Evolutionary conservation across 2,797 vertebrate genomes (phyloP).

Genomic region (Chelmon rostratus): DNA sequence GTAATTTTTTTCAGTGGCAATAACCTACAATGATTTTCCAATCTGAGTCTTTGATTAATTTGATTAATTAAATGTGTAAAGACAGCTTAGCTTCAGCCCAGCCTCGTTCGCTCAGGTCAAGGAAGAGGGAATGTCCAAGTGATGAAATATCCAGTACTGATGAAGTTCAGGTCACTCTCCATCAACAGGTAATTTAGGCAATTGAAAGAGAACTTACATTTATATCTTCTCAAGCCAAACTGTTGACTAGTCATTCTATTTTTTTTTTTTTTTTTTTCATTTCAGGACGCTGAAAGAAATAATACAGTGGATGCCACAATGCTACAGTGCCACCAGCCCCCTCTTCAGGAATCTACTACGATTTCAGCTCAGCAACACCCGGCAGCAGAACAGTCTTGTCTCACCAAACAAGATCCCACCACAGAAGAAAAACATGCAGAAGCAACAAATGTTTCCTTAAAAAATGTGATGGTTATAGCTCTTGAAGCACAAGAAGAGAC

Average conservation of each 20-base stretch:
- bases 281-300: slow-evolving; percentile 52
- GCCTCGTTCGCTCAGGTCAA: slow-evolving; percentile 48
- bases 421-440: slow-evolving; percentile 20
- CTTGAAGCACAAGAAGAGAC: slow-evolving; percentile 25
- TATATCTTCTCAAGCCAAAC: neutral
- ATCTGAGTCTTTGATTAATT: neutral
- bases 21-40: neutral
- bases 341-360: slow-evolving; percentile 34
- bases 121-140: slow-evolving; percentile 56
- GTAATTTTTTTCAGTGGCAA: neutral
- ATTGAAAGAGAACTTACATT: neutral
- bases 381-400: slow-evolving; percentile 4
- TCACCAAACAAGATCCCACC: slow-evolving; percentile 27
- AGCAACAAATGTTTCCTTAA: neutral
- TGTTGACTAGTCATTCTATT: neutral
- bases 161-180: slow-evolving; percentile 10
- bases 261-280: neutral
- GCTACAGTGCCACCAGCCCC: slow-evolving; percentile 5
- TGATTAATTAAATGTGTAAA: slow-evolving; percentile 41
- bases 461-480: neutral
- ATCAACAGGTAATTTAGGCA: slow-evolving; percentile 58
- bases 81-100: slow-evolving; percentile 46
- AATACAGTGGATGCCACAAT: neutral
- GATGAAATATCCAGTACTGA: slow-evolving; percentile 6
- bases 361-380: slow-evolving; percentile 26